Evolutionary conservation across 2,888 invertebrate genomes (phyloP), one percentile per base, ranked within the genome.

Genomic region (Ligdia adustata): DNA sequence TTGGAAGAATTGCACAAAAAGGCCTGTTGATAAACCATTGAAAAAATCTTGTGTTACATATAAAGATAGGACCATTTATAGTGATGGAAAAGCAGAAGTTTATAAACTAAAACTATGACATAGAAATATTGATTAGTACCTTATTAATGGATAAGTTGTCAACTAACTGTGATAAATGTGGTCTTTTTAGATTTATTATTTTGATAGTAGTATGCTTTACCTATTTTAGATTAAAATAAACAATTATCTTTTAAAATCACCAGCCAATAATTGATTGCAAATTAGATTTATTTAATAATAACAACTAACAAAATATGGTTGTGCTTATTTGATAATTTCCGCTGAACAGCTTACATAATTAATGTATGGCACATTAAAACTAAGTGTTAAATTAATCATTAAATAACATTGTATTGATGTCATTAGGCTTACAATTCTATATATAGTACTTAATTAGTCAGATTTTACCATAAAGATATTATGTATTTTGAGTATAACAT

Each of bases 1-100:
- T 14, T 14, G 16, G 31, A 26, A 78, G 52, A 91, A 72, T 71
- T 94, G 94, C 75, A 79, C 72, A 15, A 76, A 75, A 24, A 88
- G 94, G 31, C 69, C 81, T 22, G 65, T 68, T 1, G 80, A 81
- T n/a, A 82, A 80, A 55, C 74, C 88, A 6, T 74, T 94, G 6
- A 91, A 92, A 46, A 84, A 91, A 62, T 91, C 91, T 9, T 95
- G 95, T 79, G 88, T 94, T 26, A 70, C 74, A 12, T 53, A 89
- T 82, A 55, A 84, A 85, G 70, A 90, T 52, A 57, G 63, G 14
- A 49, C 11, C 27, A 55, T 60, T 45, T 55, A 38, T 27, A 52
- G 53, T 35, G 55, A 57, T 0, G 55, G 55, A 42, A 43, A 56
- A 14, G 40, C 48, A 44, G 48, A 55, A 51, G 48, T 56, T 34